Conservation (phyloP, 2,888 invertebrate genomes). For the Copidosoma aretas region DNA sequence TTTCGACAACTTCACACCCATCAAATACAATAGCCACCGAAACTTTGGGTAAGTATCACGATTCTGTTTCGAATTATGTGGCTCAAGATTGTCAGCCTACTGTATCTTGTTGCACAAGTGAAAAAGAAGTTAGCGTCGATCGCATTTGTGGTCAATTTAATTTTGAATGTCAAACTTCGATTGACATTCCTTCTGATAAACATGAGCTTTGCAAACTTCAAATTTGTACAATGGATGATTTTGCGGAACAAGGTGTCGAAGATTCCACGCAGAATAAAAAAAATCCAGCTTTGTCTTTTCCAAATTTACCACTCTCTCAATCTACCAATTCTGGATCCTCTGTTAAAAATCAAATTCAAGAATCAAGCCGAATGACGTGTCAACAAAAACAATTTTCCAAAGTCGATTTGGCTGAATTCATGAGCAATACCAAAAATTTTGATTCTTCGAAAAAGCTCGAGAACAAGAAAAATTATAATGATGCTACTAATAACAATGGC, state of each 20-base stretch:
- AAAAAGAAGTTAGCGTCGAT: slow-evolving; percentile 18
- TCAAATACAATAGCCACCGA: slow-evolving; percentile 29
- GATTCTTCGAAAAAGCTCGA: slow-evolving; percentile 43
- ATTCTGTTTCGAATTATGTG: slow-evolving; percentile 36
- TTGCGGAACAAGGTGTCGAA: slow-evolving; percentile 42
- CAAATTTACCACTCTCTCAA: slow-evolving; percentile 6
- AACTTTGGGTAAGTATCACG: slow-evolving; percentile 28
- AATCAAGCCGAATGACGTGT: slow-evolving; percentile 22
- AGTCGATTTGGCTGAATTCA: slow-evolving; percentile 21
- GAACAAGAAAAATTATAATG: slow-evolving; percentile 24
- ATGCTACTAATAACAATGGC: slow-evolving; percentile 34
- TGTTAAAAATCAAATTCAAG: slow-evolving; percentile 37
- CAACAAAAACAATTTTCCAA: slow-evolving; percentile 39
- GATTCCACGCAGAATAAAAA: slow-evolving; percentile 38
- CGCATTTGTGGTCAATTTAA: slow-evolving; percentile 30
- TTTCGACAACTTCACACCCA: slow-evolving; percentile 32
- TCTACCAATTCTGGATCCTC: slow-evolving; percentile 12
- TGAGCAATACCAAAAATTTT: slow-evolving; percentile 31
- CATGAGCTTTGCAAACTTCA: slow-evolving; percentile 37
- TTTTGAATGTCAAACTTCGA: slow-evolving; percentile 25
- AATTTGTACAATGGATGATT: slow-evolving; percentile 42
- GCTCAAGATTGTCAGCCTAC: slow-evolving; percentile 40
- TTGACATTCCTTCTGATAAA: slow-evolving; percentile 31
- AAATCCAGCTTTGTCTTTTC: slow-evolving; percentile 13
- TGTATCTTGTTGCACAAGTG: slow-evolving; percentile 25